These are phyloP conservation scores for Mobula birostris DNA, from an alignment of 2,113 vertebrate genomes.

Conservation along the genomic window DNA sequence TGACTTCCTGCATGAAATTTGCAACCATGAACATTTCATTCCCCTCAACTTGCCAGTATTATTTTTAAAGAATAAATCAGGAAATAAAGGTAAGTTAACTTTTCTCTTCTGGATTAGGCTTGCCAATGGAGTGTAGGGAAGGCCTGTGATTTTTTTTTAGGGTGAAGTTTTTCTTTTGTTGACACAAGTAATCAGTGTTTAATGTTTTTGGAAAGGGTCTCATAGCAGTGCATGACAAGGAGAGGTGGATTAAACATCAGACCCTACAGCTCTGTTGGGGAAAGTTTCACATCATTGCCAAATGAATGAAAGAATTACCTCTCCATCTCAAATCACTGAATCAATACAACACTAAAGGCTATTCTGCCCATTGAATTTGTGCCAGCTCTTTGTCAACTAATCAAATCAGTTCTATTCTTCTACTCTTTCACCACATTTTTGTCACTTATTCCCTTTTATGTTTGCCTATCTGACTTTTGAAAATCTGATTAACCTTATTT, in stretches of 20 bases:
- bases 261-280: not conserved
- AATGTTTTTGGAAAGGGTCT: not conserved
- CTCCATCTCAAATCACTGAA: too few species aligned
- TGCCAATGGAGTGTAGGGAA: not conserved
- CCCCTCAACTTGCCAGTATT: constrained; percentile 84
- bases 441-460: too few species aligned
- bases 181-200: not conserved
- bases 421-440: too few species aligned
- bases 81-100: not conserved
- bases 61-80: constrained; percentile 60
- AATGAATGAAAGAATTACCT: not conserved
- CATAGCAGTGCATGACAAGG: not conserved
- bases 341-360: too few species aligned
- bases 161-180: not conserved
- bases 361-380: too few species aligned
- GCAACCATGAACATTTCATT: constrained; percentile 91
- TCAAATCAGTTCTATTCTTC: too few species aligned
- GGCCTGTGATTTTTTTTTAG: not conserved
- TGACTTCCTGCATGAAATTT: constrained; percentile 92
- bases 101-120: not conserved
- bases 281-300: not conserved
- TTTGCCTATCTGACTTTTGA: too few species aligned
- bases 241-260: not conserved
- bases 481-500: too few species aligned
- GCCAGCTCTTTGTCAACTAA: too few species aligned